A percentile compares a stretch with the other conserved stretches of the same genome.
phyloP scores from a whole-genome alignment of 1,140 invertebrate species.

The Globodera rostochiensis region DNA sequence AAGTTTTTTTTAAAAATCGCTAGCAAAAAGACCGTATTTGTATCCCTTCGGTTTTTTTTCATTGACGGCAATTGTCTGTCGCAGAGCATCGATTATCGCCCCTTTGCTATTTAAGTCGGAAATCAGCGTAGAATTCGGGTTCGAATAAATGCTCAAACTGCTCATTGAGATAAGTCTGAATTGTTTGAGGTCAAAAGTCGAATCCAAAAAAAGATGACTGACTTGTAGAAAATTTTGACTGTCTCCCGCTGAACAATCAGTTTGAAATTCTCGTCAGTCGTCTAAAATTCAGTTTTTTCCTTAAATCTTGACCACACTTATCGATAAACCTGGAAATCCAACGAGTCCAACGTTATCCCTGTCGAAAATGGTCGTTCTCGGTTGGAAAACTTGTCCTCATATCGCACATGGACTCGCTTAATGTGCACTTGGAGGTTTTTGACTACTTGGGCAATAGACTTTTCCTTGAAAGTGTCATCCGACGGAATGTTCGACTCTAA shows the following conservation, averaged over 20 bases:
- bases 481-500: slow-evolving; percentile 64
- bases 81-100: slow-evolving; percentile 68
- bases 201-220: not conserved
- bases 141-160: slow-evolving; percentile 86
- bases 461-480: slow-evolving; percentile 90
- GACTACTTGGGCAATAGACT: slow-evolving; percentile 89
- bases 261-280: slow-evolving; percentile 81
- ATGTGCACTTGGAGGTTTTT: slow-evolving; percentile 94
- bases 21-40: slow-evolving; percentile 73
- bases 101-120: slow-evolving; percentile 49
- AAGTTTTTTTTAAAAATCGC: too few relatives aligned
- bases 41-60: slow-evolving; percentile 72
- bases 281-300: slow-evolving; percentile 68
- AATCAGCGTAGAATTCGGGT: slow-evolving; percentile 73
- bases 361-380: slow-evolving; percentile 82
- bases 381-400: slow-evolving; percentile 84
- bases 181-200: not conserved
- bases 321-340: slow-evolving; percentile 66
- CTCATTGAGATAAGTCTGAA: slow-evolving; percentile 74
- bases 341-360: slow-evolving; percentile 77
- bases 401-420: slow-evolving; percentile 88
- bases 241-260: slow-evolving; percentile 77
- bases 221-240: slow-evolving; percentile 66
- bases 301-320: too few relatives aligned
- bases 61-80: slow-evolving; percentile 74